Percentiles rank a stretch among this genome's conserved stretches.
Evolutionary conservation across 2,113 vertebrate genomes (phyloP).

Genomic region (Zootoca vivipara): DNA sequence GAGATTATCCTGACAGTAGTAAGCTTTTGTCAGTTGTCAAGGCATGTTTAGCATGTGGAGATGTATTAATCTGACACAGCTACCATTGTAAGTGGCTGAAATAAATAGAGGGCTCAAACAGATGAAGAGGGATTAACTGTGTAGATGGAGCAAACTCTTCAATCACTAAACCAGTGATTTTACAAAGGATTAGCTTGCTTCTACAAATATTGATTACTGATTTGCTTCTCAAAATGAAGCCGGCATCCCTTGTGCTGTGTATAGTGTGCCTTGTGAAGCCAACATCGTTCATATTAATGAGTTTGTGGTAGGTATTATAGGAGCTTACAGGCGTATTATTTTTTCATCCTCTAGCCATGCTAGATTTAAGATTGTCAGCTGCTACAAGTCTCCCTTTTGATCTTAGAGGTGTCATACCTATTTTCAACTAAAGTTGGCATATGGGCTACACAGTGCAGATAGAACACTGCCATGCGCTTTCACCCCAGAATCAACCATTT

Average conservation of each 20-base stretch:
- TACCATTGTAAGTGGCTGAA: conserved; percentile 71
- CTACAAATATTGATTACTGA: conserved; percentile 88
- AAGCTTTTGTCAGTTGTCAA: conserved; percentile 79
- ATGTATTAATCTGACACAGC: conserved; percentile 79
- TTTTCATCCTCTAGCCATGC: conserved; percentile 54
- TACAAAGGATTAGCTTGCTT: conserved; percentile 85
- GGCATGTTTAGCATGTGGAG: conserved; percentile 72
- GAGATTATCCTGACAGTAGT: conserved; percentile 80
- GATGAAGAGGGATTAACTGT: conserved; percentile 88
- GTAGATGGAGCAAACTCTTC: conserved; percentile 86
- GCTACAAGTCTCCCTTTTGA: conserved; percentile 67
- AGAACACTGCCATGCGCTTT: conserved; percentile 43
- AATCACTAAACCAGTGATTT: conserved; percentile 82
- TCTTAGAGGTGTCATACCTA: conserved; percentile 62
- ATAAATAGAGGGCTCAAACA: conserved; percentile 81
- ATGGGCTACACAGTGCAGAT: conserved; percentile 43
- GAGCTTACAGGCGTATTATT: conserved; percentile 79
- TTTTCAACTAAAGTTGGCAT: conserved; percentile 45
- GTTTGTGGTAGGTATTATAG: conserved; percentile 74
- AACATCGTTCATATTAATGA: conserved; percentile 81
- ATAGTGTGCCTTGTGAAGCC: conserved; percentile 67
- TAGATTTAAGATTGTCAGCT: conserved; percentile 70
- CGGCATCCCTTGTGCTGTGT: conserved; percentile 70
- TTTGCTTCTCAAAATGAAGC: conserved; percentile 78
- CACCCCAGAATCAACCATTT: conserved; percentile 18